Evolutionary conservation across 2,888 invertebrate species (phyloP).

Genomic region (Perizoma affinitatum): DNA sequence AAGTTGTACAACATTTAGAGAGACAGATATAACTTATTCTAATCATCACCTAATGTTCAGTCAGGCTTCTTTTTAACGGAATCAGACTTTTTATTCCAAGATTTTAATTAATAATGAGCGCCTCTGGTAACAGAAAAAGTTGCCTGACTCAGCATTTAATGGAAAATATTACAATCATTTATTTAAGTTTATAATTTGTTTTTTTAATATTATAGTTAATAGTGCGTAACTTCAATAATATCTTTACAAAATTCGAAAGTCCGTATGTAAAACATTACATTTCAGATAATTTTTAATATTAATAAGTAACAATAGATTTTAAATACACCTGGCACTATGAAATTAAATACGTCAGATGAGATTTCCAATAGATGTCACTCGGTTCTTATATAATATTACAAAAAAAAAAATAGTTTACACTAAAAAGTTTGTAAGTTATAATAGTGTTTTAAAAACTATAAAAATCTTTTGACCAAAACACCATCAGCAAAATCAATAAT

Average conservation of each 20-base stretch:
- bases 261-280: conserved; percentile 27
- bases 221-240: conserved; percentile 43
- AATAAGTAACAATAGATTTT: conserved; percentile 59
- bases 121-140: background rate
- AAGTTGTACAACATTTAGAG: conserved; percentile 28
- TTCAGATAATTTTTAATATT: conserved; percentile 50
- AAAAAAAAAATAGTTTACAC: background rate
- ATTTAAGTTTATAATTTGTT: conserved; percentile 10
- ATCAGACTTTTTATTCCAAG: background rate
- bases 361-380: conserved; percentile 22
- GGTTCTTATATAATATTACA: background rate
- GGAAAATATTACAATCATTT: conserved; percentile 10
- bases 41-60: conserved; percentile 25
- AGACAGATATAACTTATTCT: conserved; percentile 25
- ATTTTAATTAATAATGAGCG: background rate
- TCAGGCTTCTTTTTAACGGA: conserved; percentile 16
- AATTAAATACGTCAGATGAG: conserved; percentile 24
- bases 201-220: conserved; percentile 27
- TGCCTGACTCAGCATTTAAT: conserved; percentile 11
- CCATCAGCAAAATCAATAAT: no score
- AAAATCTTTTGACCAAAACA: no score
- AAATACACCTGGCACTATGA: conserved; percentile 61
- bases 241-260: conserved; percentile 38
- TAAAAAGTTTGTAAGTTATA: no score
- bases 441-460: no score